Conservation (phyloP, 2,113 vertebrate species). For the Mandrillus leucophaeus region DNA sequence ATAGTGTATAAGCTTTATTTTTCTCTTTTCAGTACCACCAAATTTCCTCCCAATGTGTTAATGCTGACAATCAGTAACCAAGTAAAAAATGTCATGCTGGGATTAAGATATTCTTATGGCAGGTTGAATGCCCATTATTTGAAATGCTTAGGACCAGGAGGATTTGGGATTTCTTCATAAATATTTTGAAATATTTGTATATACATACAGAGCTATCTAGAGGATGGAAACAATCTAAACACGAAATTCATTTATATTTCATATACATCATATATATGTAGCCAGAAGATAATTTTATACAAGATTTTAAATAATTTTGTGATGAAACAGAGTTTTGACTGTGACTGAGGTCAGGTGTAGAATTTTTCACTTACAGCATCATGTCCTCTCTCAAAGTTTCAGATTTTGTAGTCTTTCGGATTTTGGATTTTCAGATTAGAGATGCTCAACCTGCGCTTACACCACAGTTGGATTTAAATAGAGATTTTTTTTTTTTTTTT, state of each 20-base stretch:
- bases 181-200: background rate
- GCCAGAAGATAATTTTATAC: background rate
- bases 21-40: background rate
- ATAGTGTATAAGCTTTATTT: background rate
- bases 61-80: slow-evolving; percentile 49
- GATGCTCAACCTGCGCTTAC: background rate
- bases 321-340: background rate
- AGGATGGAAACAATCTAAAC: background rate
- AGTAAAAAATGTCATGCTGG: slow-evolving; percentile 12
- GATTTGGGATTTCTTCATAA: background rate
- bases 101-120: slow-evolving; percentile 41
- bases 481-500: background rate
- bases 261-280: background rate
- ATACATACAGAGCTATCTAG: background rate
- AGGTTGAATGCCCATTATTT: background rate
- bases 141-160: background rate
- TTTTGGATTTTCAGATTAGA: background rate
- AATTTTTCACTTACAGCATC: background rate
- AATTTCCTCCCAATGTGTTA: background rate
- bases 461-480: slow-evolving; percentile 43
- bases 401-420: background rate
- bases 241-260: background rate
- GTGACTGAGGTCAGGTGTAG: background rate
- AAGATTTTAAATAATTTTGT: background rate
- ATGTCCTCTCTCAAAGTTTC: background rate